Evolutionary conservation across 2,797 vertebrate species (phyloP).

Genomic region (Vipera latastei): DNA sequence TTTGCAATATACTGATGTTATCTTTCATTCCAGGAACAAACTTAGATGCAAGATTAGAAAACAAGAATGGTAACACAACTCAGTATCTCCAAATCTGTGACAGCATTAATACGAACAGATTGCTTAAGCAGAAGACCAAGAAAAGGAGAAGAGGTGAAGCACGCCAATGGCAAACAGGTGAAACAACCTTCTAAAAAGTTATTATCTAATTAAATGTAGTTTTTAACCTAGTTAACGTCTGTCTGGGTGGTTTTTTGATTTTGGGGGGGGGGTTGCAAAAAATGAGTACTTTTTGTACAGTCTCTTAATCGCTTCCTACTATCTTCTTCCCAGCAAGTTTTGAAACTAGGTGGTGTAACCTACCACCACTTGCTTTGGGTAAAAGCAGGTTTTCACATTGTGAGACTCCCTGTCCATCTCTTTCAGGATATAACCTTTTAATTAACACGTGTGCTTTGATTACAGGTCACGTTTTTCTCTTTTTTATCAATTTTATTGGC

Average conservation of each 20-base stretch:
- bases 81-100: conserved; percentile 95
- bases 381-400: neutral
- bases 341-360: neutral
- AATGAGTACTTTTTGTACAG: neutral
- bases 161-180: conserved; percentile 97
- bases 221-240: neutral
- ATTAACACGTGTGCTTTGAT: neutral
- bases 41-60: conserved; percentile 85
- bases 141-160: conserved; percentile 94
- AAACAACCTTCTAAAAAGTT: conserved; percentile 39
- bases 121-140: conserved; percentile 90
- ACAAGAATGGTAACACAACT: conserved; percentile 86
- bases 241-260: neutral
- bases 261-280: neutral
- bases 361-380: neutral
- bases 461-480: neutral
- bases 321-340: neutral
- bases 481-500: neutral
- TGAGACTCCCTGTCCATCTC: neutral
- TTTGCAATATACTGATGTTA: conserved; percentile 58
- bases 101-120: conserved; percentile 83
- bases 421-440: neutral
- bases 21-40: conserved; percentile 82
- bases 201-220: neutral
- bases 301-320: neutral